Base-by-base conservation (phyloP, 2,113 vertebrate genomes). In the Sphaerodactylus townsendi region DNA sequence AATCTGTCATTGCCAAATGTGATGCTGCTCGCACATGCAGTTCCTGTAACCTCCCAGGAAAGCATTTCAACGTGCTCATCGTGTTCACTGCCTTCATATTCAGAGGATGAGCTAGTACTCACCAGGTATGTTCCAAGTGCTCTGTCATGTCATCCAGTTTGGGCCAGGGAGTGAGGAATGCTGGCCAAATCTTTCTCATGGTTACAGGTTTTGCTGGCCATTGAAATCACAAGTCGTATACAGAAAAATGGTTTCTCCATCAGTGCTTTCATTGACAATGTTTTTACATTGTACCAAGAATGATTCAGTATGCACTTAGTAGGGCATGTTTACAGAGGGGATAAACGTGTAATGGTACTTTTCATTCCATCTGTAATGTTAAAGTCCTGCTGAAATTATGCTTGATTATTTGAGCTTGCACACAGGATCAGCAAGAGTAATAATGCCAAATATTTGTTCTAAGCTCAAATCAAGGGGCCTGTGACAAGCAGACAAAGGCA, bases 11-110 rank as follows among this genome's bases (percentile, higher is more conserved):
- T 10, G n/a, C 94, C 93, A 48, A 90, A 65, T 4, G 82, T 82
- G 13, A 94, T 95, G 89, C 78, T 96, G 75, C 77, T 94, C 59
- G 93, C 93, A 2, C 10, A 87, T 0, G 53, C 90, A 23, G 86
- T 86, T 0, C 56, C 89, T 0, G 0, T 44, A 0, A 14, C 77
- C 69, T 65, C 66, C 37, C 59, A 88, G 8, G 64, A 88, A 68
- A 65, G 8, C 44, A 41, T 35, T 0, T 23, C 81, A 62, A 44
- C 78, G 19, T 75, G 87, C 46, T 46, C 79, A 79, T 77, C 88
- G 68, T 56, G 85, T 41, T 83, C 90, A 80, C 48, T 81, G 50
- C 37, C 3, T n/a, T 65, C 80, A 62, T 53, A 39, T 3, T 46
- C 44, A 2, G 1, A 50, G 23, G 88, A 91, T 78, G 64, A 91